Base-by-base conservation (phyloP, 1,140 invertebrate species). In the Drosophila quadrilineata region DNA sequence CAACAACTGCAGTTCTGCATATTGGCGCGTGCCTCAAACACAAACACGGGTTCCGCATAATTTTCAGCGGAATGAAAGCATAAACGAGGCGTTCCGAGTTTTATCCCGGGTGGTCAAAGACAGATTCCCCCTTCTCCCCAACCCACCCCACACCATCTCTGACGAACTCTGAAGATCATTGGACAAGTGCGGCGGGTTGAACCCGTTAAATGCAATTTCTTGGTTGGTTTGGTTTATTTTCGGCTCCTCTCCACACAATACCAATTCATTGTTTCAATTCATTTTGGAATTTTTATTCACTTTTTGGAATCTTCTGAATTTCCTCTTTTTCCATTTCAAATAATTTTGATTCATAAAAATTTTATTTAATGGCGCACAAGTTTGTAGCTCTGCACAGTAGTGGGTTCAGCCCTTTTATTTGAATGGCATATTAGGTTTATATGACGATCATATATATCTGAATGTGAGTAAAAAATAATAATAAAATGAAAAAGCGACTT, bases 31-130 rank as follows among this genome's bases (percentile, higher is more conserved):
- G 77, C 77, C 77, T 77, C 64, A 59, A 74, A 46, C 70, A 54
- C 64, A 74, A 77, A 66, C 77, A 84, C 73, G 82, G 77, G 77
- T 84, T 84, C 77, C 77, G 77, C 77, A 85, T 85, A 74, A 85
- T 77, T 71, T 84, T 84, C 79, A 57, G 62, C 60, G 72, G 77
- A 84, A 84, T 84, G 77, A 84, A 84, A 84, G 79, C 77, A 84
- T 84, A 84, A 84, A 84, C 77, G 77, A 74, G 64, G 26, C 77
- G 74, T 73, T 77, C 63, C 49, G 50, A 46, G 36, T 54, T 56
- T 52, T 40, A 63, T 69, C 74, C 65, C 46, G 46, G 79, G 79
- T 84, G 77, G 77, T 35, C 76, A 66, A 45, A 35, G 6, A 24
- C 9, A 59, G 46, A 40, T 35, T 50, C 49, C 56, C 33, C 58